phyloP scores from a whole-genome alignment of 2,113 vertebrate genomes.

The Phycodurus eques region DNA sequence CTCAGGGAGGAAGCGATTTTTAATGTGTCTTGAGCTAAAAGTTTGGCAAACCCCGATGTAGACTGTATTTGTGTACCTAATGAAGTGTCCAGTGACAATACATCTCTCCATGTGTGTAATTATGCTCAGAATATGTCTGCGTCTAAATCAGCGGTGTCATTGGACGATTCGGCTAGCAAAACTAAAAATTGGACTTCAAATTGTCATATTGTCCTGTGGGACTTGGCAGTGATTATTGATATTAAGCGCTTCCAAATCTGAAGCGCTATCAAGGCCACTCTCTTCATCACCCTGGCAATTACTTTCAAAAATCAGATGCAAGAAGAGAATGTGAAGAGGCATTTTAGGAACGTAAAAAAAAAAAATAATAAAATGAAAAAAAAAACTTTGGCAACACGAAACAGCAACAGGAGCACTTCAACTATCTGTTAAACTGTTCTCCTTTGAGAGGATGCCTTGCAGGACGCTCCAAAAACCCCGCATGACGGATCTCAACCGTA shows the following conservation, averaged over 20 bases:
- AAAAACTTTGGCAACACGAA: not conserved
- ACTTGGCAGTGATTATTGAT: constrained; percentile 50
- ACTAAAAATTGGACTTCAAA: constrained; percentile 54
- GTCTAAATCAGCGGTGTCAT: not conserved
- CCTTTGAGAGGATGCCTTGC: constrained; percentile 35
- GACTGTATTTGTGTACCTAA: not conserved
- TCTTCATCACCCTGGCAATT: constrained; percentile 17
- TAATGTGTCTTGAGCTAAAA: not conserved
- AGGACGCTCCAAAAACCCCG: constrained; percentile 29
- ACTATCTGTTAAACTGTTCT: constrained; percentile 36
- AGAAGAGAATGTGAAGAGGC: not conserved
- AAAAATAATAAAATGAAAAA: not conserved
- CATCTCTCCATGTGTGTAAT: constrained; percentile 20
- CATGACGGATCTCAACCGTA: constrained; percentile 42
- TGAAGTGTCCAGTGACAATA: constrained; percentile 1
- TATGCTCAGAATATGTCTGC: constrained; percentile 22
- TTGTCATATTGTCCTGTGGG: constrained; percentile 49
- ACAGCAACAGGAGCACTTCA: constrained; percentile 34
- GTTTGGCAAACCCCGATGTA: not conserved
- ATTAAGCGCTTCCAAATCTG: constrained; percentile 35
- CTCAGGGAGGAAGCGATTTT: not conserved
- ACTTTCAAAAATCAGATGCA: not conserved
- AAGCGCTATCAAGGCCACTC: constrained; percentile 13
- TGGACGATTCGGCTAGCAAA: constrained; percentile 26
- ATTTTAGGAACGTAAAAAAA: not conserved